Conservation (phyloP, 2,888 invertebrate species). For the Drosophila helvetica region DNA sequence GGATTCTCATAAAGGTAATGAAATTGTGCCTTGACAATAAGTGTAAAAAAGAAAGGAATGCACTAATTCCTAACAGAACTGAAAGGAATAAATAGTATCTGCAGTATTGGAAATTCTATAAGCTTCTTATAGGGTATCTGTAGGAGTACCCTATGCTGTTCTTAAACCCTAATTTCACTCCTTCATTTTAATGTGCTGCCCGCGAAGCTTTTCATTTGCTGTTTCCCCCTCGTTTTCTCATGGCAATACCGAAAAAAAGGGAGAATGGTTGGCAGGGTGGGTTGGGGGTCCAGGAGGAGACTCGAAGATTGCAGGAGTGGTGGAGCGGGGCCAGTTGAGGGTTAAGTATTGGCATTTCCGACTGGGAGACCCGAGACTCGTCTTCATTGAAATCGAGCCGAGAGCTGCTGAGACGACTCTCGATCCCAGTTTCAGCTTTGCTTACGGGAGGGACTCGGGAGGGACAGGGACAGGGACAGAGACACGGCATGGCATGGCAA, state of each 20-base stretch:
- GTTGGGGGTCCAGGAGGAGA: not conserved
- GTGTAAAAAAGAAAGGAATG: not conserved
- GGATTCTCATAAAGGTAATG: not conserved
- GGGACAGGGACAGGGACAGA: not conserved
- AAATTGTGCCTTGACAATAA: not conserved
- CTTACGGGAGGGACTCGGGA: too few relatives aligned
- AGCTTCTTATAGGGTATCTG: constrained; percentile 12
- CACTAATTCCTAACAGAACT: not conserved
- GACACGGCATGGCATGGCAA: constrained; percentile 70
- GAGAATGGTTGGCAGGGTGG: constrained; percentile 23
- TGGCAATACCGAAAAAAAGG: constrained; percentile 27
- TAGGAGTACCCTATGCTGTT: not conserved
- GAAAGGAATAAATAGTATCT: too few relatives aligned
- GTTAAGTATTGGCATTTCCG: constrained; percentile 75
- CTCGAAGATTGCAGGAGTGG: not conserved
- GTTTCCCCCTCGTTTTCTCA: constrained; percentile 50
- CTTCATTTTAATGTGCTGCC: constrained; percentile 30
- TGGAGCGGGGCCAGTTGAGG: constrained; percentile 27
- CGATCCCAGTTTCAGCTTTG: constrained; percentile 39
- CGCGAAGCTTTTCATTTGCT: constrained; percentile 52
- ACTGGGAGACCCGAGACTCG: constrained; percentile 51
- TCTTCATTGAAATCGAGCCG: constrained; percentile 69
- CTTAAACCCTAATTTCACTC: not conserved
- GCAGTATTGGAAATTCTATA: too few relatives aligned
- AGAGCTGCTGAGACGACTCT: constrained; percentile 23